These are phyloP conservation scores for Diadema setosum DNA, from an alignment of 35 echinoderm and acorn worm genomes.

Conservation along the genomic window DNA sequence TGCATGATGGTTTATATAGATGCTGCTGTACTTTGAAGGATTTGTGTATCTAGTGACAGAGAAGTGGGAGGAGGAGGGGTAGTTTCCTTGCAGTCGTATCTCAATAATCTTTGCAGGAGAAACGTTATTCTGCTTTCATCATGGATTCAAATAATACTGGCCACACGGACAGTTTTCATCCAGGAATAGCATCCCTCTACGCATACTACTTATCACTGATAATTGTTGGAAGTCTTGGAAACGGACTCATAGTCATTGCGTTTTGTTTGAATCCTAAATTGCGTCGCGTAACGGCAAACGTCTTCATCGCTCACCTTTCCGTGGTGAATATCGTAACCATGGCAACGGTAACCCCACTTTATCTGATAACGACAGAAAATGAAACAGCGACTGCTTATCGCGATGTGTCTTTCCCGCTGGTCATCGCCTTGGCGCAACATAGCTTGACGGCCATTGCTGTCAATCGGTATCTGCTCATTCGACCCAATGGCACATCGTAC, in stretches of 20 bases:
- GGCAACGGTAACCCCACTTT: not conserved
- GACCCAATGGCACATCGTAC: not conserved
- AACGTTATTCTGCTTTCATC: too few species aligned
- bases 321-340: not conserved
- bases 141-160: not conserved
- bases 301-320: not conserved
- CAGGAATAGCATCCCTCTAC: not conserved
- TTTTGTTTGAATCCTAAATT: not conserved
- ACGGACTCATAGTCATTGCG: not conserved
- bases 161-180: not conserved
- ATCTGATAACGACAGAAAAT: not conserved
- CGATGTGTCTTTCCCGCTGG: not conserved
- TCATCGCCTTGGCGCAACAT: not conserved
- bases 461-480: conserved; percentile 1
- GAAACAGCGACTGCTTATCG: not conserved
- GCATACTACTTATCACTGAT: not conserved
- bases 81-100: too few species aligned
- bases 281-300: not conserved
- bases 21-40: too few species aligned
- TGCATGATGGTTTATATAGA: too few species aligned
- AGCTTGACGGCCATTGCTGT: not conserved
- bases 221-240: not conserved
- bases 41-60: too few species aligned
- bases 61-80: too few species aligned
- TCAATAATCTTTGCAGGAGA: too few species aligned